Conservation (phyloP, 2,888 invertebrate species). For the Rhodophaea formosa region DNA sequence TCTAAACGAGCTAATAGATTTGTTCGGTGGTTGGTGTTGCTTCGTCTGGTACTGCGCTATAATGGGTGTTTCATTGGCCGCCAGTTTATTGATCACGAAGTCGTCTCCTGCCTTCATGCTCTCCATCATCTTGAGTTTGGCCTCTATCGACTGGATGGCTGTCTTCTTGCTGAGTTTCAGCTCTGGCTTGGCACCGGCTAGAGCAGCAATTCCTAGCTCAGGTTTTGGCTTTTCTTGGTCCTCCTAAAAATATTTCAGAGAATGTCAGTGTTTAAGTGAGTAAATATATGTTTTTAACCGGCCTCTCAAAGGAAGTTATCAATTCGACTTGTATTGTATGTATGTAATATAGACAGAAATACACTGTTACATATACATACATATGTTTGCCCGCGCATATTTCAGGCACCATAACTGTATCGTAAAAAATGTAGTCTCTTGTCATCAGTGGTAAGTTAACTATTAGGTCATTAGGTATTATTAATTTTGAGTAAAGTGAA, state of each 20-base stretch:
- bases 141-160: constrained; percentile 93
- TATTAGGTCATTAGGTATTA: too few relatives aligned
- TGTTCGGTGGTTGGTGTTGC: constrained; percentile 61
- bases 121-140: constrained; percentile 91
- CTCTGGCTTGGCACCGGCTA: constrained; percentile 84
- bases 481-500: too few relatives aligned
- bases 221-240: constrained; percentile 88
- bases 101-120: constrained; percentile 85
- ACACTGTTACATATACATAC: too few relatives aligned
- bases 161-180: constrained; percentile 87
- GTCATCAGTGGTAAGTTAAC: too few relatives aligned
- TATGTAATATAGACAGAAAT: too few relatives aligned
- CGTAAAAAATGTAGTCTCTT: too few relatives aligned
- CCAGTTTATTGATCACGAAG: constrained; percentile 87
- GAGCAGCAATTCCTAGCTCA: constrained; percentile 87
- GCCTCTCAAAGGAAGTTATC: too few relatives aligned
- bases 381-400: too few relatives aligned
- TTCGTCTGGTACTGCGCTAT: constrained; percentile 86
- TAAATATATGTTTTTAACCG: too few relatives aligned
- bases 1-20: constrained; percentile 59
- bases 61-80: constrained; percentile 83
- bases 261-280: background rate
- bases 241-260: constrained; percentile 73
- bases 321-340: too few relatives aligned
- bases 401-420: too few relatives aligned